Evolutionary conservation across 2,888 invertebrate genomes (phyloP).

Genomic region (Leptinotarsa rubiginosa): DNA sequence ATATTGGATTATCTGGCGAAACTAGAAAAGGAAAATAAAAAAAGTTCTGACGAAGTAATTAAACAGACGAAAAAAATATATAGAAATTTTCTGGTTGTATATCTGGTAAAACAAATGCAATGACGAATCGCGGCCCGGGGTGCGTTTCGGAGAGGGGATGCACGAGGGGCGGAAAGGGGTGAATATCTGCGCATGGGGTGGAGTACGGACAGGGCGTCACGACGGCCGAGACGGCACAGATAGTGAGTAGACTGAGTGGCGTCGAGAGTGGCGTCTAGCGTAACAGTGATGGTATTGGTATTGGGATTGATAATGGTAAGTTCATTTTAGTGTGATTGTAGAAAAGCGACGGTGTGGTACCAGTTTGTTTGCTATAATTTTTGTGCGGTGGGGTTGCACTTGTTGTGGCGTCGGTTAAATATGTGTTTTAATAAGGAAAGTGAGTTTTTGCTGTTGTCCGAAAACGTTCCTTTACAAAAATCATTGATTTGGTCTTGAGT

Average conservation of each 20-base stretch:
- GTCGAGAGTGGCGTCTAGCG: conserved; percentile 60
- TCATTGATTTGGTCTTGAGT: too few relatives aligned
- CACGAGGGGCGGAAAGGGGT: conserved; percentile 60
- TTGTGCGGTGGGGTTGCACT: conserved; percentile 18
- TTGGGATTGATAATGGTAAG: conserved; percentile 54
- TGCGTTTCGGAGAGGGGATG: conserved; percentile 59
- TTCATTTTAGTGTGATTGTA: conserved; percentile 44
- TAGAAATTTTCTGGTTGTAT: conserved; percentile 52
- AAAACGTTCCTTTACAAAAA: neutral
- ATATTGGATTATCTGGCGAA: neutral
- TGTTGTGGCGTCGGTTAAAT: conserved; percentile 6
- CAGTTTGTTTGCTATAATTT: conserved; percentile 26
- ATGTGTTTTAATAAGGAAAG: neutral
- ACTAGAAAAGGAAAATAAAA: conserved; percentile 2
- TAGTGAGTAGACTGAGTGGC: conserved; percentile 68
- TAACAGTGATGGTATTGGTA: conserved; percentile 49
- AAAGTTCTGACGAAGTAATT: neutral
- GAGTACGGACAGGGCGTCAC: conserved; percentile 71
- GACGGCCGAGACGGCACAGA: conserved; percentile 72
- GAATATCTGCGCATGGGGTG: conserved; percentile 69
- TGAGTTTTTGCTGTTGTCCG: neutral
- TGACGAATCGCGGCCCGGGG: conserved; percentile 60
- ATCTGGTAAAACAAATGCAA: conserved; percentile 59
- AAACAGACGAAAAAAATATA: conserved; percentile 25
- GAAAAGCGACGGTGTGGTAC: conserved; percentile 27